Evolutionary conservation across 35 echinoderm and acorn worm genomes (phyloP).

Genomic region (Strongylocentrotus purpuratus): DNA sequence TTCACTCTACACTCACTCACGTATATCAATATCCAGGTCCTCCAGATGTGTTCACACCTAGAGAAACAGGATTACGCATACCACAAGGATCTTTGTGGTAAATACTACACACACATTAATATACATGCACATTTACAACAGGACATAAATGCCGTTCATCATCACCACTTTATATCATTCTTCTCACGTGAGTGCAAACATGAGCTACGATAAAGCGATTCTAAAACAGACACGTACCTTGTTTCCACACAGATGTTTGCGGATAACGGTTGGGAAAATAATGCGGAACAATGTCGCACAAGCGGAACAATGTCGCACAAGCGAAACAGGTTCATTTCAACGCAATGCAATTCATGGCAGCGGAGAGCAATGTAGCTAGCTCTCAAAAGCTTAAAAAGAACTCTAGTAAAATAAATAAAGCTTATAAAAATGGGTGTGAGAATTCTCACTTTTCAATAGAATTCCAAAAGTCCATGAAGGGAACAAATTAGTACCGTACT

Average conservation of each 20-base stretch:
- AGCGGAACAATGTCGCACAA: background rate
- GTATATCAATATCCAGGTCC: background rate
- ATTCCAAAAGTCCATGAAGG: too few relatives aligned
- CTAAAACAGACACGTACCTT: background rate
- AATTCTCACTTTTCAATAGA: too few relatives aligned
- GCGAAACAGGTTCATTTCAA: background rate
- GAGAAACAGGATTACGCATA: background rate
- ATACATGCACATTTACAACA: background rate
- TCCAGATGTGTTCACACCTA: background rate
- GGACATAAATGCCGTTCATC: background rate
- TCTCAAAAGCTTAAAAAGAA: too few relatives aligned
- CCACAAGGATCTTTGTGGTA: background rate
- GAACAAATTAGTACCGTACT: too few relatives aligned
- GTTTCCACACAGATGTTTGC: background rate
- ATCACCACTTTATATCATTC: background rate
- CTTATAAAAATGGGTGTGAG: too few relatives aligned
- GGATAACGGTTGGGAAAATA: background rate
- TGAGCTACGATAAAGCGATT: background rate
- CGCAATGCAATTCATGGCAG: background rate
- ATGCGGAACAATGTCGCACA: background rate
- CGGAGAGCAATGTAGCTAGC: too few relatives aligned
- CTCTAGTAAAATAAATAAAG: too few relatives aligned
- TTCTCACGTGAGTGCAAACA: background rate
- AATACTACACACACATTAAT: constrained; percentile 5
- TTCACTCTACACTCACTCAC: background rate